Evolutionary conservation across 2,888 invertebrate genomes (phyloP).

Genomic region (Diarsia brunnea): DNA sequence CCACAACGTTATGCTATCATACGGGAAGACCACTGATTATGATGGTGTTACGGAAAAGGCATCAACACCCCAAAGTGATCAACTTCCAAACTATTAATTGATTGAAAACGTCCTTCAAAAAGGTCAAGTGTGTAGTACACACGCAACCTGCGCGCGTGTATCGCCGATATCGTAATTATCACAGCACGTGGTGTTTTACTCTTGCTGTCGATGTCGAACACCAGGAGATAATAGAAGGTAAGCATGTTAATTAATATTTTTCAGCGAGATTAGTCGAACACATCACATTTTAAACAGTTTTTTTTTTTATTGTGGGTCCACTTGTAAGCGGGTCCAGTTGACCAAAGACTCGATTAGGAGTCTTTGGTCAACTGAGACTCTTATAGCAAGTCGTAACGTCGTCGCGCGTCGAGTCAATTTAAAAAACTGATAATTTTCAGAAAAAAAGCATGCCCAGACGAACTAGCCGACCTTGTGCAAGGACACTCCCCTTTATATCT

Average conservation of each 20-base stretch:
- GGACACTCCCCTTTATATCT: background rate
- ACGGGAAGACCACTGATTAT: background rate
- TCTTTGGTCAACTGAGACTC: too few relatives aligned
- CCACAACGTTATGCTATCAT: background rate
- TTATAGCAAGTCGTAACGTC: too few relatives aligned
- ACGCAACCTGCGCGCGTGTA: slow-evolving; percentile 4
- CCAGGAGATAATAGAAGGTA: background rate
- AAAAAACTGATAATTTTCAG: too few relatives aligned
- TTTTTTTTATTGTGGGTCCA: too few relatives aligned
- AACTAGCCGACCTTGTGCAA: slow-evolving; percentile 1
- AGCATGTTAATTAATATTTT: background rate
- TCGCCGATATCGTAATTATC: background rate
- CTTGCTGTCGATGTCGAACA: background rate
- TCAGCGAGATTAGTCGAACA: background rate
- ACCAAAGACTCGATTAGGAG: too few relatives aligned
- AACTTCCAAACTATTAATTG: background rate
- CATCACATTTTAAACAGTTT: too few relatives aligned
- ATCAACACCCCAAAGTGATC: background rate
- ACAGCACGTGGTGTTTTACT: background rate
- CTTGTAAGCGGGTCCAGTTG: too few relatives aligned
- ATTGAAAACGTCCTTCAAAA: background rate
- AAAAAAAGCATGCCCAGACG: background rate
- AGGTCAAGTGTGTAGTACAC: background rate
- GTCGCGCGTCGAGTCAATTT: too few relatives aligned
- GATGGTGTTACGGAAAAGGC: background rate